phyloP scores from a whole-genome alignment of 2,888 invertebrate species.

The Chalcosyrphus nemorum region DNA sequence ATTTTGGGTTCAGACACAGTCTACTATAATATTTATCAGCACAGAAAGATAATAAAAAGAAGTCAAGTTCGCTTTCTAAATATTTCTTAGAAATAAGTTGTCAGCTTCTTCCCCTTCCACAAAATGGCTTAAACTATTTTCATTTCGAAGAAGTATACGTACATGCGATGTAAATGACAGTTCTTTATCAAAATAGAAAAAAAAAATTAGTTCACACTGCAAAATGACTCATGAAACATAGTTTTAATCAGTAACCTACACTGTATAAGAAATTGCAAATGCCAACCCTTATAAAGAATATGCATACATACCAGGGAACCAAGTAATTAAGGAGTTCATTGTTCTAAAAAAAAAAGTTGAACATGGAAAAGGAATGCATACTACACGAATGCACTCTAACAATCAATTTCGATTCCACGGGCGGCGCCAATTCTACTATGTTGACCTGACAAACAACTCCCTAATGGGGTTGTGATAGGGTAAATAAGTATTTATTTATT shows the following conservation, averaged over 20 bases:
- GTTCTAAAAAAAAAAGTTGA: slow-evolving; percentile 48
- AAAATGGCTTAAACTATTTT: no score
- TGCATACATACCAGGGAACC: slow-evolving; percentile 11
- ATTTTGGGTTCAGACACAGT: no score
- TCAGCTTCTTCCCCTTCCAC: no score
- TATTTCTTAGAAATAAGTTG: no score
- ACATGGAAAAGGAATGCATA: slow-evolving; percentile 57
- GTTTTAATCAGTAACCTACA: slow-evolving; percentile 43
- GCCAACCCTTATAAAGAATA: slow-evolving; percentile 16
- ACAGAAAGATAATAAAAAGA: no score
- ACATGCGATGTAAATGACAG: no score
- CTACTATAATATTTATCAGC: no score
- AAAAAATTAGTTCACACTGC: background rate
- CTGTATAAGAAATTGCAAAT: slow-evolving; percentile 30
- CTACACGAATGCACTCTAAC: slow-evolving; percentile 55
- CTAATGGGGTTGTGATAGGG: slow-evolving; percentile 3
- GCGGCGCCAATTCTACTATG: slow-evolving; percentile 33
- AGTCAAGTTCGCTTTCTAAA: no score
- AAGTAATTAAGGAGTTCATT: slow-evolving; percentile 58
- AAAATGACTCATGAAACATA: slow-evolving; percentile 29
- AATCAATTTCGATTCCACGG: slow-evolving; percentile 48
- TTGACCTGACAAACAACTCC: background rate
- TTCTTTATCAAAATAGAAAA: no score
- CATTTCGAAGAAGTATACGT: no score
- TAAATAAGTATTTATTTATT: background rate